These are phyloP conservation scores for Falco novaeseelandiae DNA, from an alignment of 2,797 vertebrate species.

Conservation along the genomic window DNA sequence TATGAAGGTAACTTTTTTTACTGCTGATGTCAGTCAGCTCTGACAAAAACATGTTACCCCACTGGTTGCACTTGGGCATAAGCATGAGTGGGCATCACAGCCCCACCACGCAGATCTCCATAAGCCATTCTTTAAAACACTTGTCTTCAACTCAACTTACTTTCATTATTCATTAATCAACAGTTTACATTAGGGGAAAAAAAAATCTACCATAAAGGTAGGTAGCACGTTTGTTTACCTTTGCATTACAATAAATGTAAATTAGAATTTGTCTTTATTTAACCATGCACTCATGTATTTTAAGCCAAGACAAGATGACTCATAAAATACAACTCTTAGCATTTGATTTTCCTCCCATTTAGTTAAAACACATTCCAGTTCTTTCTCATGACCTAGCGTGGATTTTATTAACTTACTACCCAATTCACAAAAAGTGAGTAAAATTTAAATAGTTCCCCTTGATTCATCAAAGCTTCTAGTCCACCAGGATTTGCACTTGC, in stretches of 20 bases:
- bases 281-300: not conserved
- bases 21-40: not conserved
- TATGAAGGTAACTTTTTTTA: not conserved
- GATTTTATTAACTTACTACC: not conserved
- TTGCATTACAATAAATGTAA: not conserved
- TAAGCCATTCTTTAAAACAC: not conserved
- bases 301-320: constrained; percentile 2
- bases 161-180: not conserved
- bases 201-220: accelerated
- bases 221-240: not conserved
- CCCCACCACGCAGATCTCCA: not conserved
- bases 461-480: not conserved
- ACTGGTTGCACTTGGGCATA: not conserved
- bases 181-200: not conserved
- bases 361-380: not conserved
- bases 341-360: not conserved
- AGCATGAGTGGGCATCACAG: not conserved
- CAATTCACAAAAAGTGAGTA: not conserved
- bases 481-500: not conserved
- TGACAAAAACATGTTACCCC: not conserved
- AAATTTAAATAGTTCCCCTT: not conserved
- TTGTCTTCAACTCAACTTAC: not conserved
- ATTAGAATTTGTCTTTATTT: not conserved
- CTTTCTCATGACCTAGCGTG: not conserved
- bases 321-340: not conserved